Percentiles rank a stretch among this genome's conserved stretches.
phyloP scores from a whole-genome alignment of 2,797 vertebrate species.

The Glossophaga mutica region DNA sequence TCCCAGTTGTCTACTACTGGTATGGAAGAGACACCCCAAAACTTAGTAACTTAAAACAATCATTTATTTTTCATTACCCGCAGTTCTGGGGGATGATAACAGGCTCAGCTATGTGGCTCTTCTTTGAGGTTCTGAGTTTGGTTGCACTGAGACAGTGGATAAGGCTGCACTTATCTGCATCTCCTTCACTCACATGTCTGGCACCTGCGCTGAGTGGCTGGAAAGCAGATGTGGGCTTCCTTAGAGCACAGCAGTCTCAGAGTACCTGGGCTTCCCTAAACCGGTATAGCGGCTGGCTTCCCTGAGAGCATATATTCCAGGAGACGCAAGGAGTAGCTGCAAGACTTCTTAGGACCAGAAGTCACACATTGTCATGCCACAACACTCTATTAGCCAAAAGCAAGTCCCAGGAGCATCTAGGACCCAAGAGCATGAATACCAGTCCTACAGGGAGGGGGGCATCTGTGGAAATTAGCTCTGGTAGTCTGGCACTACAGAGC shows the following conservation, averaged over 20 bases:
- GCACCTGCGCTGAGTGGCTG: not conserved
- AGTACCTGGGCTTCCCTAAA: not conserved
- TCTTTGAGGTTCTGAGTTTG: conserved; percentile 2
- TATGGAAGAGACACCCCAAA: not conserved
- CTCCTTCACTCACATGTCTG: not conserved
- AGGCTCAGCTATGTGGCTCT: not conserved
- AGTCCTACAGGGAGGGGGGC: not conserved
- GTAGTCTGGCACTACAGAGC: not conserved
- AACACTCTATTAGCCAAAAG: not conserved
- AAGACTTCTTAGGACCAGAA: not conserved
- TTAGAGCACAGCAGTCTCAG: not conserved
- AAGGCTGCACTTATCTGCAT: not conserved
- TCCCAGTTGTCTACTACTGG: not conserved
- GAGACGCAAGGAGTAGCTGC: not conserved
- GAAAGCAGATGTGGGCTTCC: not conserved
- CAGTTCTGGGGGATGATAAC: not conserved
- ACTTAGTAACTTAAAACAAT: not conserved
- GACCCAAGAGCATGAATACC: not conserved
- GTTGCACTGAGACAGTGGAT: not conserved
- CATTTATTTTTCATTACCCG: not conserved
- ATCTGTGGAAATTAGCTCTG: not conserved
- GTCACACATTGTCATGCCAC: not conserved
- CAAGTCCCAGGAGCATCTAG: not conserved
- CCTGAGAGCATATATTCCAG: not conserved
- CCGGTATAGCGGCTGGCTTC: not conserved